A percentile compares a stretch with the other conserved stretches of the same genome.
These are phyloP conservation scores for Lineus longissimus DNA, from an alignment of 1,140 invertebrate species.

Conservation along the genomic window DNA sequence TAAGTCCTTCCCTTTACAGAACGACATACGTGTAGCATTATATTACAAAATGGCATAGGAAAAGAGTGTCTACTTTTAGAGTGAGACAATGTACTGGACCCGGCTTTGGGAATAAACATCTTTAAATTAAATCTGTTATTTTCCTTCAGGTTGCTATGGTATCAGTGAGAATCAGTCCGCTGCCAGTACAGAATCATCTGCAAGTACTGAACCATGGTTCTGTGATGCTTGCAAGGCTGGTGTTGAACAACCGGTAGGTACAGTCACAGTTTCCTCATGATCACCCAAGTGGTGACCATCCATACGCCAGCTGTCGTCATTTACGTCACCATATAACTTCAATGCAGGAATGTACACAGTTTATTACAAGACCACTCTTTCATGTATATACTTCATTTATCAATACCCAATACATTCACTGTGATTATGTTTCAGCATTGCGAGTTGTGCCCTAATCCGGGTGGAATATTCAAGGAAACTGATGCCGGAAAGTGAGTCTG, in stretches of 20 bases:
- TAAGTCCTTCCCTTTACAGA: no score
- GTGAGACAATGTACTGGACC: neutral
- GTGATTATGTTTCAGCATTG: constrained; percentile 42
- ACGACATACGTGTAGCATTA: no score
- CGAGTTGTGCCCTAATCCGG: constrained; percentile 60
- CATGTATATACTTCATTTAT: no score
- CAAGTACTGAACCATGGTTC: constrained; percentile 95
- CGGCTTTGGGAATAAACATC: no score
- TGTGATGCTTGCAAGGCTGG: constrained; percentile 96
- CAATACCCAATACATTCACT: no score
- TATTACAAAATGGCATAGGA: no score
- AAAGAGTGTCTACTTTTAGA: no score
- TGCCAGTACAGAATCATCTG: constrained; percentile 68
- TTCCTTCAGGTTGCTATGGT: constrained; percentile 80
- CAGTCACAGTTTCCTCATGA: no score
- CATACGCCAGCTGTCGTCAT: neutral
- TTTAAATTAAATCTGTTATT: neutral
- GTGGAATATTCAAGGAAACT: constrained; percentile 94
- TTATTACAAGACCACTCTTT: no score
- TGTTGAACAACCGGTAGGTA: constrained; percentile 63
- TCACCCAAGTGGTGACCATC: no score
- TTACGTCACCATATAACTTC: neutral
- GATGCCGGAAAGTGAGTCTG: constrained; percentile 70
- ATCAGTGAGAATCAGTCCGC: constrained; percentile 87
- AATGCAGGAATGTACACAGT: no score